Evolutionary conservation across 1,140 invertebrate species (phyloP), one percentile per base, ranked within the genome.

Genomic region (Sesamia nonagrioides): DNA sequence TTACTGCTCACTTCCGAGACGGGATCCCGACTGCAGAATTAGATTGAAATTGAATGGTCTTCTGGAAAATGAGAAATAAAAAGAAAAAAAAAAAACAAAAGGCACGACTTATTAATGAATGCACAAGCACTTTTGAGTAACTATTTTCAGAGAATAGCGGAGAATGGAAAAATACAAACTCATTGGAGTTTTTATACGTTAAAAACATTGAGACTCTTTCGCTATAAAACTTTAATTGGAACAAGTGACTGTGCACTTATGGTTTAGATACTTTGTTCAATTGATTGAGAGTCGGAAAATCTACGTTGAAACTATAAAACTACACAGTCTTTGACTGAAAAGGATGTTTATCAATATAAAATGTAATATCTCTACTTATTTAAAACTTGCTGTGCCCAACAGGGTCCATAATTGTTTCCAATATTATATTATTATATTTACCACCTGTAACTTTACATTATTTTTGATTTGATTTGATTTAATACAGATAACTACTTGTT

Each of bases 1-100:
- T 84, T 87, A 88, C 82, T 79, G 45, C 61, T 66, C 48, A 77
- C 74, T 77, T 77, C 61, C 74, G 74, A 77, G 74, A 81, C 74
- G 61, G 50, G 74, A 81, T 77, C 84, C 82, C 68, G 76, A 71
- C 73, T 52, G 37, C 77, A 71, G 84, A 85, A 91, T 91, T 89
- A 89, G 79, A 89, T 89, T 85, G 84, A 89, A 90, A 89, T 89
- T 89, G 87, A 89, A 90, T 84, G 85, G 82, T 79, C 42, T 86
- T 81, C 81, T 82, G 33, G 74, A 69, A 83, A 79, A 73, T 72
- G 72, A 68, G 58, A 61, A 77, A 58, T 75, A 33, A 54, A 81
- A 72, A 60, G n/a, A 69, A 78, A 68, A 78, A 78, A 73, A 35
- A 13, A 40, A 40, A 6, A 40, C 37, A 6, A 40, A 8, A 40